These are phyloP conservation scores for Macrocentrus cingulum DNA, from an alignment of 1,140 invertebrate species.

Conservation along the genomic window DNA sequence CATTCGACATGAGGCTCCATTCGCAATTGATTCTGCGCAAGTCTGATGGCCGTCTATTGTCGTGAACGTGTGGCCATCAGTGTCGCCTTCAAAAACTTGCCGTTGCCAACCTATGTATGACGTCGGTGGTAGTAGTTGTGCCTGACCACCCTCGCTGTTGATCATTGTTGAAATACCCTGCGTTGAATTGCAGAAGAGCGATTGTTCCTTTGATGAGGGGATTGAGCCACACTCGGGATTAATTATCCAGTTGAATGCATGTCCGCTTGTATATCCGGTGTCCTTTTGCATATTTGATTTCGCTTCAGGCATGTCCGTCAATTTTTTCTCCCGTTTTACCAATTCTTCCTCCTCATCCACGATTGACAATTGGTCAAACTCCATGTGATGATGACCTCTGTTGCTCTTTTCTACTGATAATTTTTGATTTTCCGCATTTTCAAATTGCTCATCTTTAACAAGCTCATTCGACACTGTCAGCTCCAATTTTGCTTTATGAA, in stretches of 20 bases:
- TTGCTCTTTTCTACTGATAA: conserved; percentile 35
- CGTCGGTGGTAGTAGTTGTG: conserved; percentile 1
- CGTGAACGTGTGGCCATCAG: conserved; percentile 4
- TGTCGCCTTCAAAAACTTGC: conserved; percentile 17
- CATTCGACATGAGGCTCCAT: conserved; percentile 6
- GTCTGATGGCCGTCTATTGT: conserved; percentile 18
- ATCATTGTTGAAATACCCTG: conserved; percentile 8
- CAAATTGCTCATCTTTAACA: conserved; percentile 43
- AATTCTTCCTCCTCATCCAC: conserved; percentile 70
- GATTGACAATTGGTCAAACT: conserved; percentile 74
- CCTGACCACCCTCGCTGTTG: conserved; percentile 12
- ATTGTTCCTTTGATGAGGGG: conserved; percentile 16
- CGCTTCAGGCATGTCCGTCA: conserved; percentile 26
- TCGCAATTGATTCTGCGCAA: conserved; percentile 17
- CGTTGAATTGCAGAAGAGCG: conserved; percentile 8
- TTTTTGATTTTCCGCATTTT: conserved; percentile 52
- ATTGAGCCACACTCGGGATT: conserved; percentile 19
- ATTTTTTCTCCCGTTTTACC: conserved; percentile 41
- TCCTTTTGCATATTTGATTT: conserved; percentile 17
- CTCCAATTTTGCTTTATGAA: conserved; percentile 21
- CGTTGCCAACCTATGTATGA: conserved; percentile 14
- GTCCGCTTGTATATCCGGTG: conserved; percentile 15
- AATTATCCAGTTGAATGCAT: conserved; percentile 24
- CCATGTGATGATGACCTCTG: conserved; percentile 59
- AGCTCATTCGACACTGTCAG: background rate